phyloP scores from a whole-genome alignment of 1,140 invertebrate genomes.

The Eriocheir sinensis region DNA sequence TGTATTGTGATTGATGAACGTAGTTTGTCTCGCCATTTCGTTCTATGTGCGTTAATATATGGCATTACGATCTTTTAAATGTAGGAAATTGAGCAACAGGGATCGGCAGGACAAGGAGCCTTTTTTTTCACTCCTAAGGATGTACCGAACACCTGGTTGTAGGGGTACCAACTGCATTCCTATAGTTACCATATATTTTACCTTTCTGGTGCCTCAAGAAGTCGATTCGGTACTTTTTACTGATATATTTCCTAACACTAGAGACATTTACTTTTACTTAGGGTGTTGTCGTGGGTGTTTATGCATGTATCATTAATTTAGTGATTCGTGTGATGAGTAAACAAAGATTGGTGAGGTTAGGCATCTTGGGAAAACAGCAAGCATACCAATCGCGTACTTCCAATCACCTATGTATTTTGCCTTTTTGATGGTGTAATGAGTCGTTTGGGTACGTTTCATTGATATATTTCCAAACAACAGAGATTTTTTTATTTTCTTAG shows the following conservation, averaged over 20 bases:
- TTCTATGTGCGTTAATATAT: background rate
- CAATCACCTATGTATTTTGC: too few relatives aligned
- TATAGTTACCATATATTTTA: background rate
- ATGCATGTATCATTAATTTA: too few relatives aligned
- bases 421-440: too few relatives aligned
- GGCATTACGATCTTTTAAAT: background rate
- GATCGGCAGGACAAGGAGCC: background rate
- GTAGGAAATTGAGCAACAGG: background rate
- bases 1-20: background rate
- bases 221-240: background rate
- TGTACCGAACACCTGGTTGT: constrained; percentile 50
- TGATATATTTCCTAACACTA: background rate
- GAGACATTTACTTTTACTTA: background rate
- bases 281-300: background rate
- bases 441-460: too few relatives aligned
- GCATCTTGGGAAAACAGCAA: too few relatives aligned
- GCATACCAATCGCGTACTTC: too few relatives aligned
- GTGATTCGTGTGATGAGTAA: too few relatives aligned
- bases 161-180: background rate
- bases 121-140: constrained; percentile 23
- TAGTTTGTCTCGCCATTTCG: background rate
- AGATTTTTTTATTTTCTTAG: background rate
- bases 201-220: background rate
- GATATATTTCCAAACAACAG: too few relatives aligned
- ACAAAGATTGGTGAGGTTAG: too few relatives aligned